A percentile compares a stretch with the other conserved stretches of the same genome.
phyloP scores from a whole-genome alignment of 2,888 invertebrate species.

The Chrysodeixis includens region DNA sequence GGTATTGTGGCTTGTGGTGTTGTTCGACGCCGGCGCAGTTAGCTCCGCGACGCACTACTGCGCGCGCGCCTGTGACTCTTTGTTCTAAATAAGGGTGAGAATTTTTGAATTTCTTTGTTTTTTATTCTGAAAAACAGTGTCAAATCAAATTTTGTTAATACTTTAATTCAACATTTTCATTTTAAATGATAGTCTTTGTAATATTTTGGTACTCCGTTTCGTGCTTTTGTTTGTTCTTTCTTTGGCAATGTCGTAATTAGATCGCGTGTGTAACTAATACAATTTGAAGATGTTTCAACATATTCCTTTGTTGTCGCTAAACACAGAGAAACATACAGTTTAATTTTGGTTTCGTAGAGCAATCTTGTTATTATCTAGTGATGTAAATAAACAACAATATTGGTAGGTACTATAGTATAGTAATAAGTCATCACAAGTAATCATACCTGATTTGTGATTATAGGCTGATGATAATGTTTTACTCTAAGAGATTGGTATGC shows the following conservation, averaged over 20 bases:
- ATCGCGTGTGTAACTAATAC: slow-evolving; percentile 9
- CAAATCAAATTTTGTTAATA: background rate
- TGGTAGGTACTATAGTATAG: no score
- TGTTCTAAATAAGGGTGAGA: slow-evolving; percentile 49
- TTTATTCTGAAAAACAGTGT: background rate
- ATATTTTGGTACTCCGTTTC: background rate
- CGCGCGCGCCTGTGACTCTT: slow-evolving; percentile 48
- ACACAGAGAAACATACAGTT: no score
- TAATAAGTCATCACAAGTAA: background rate
- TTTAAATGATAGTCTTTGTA: background rate
- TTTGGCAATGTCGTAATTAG: slow-evolving; percentile 13
- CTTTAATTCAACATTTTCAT: slow-evolving; percentile 7
- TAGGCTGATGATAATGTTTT: background rate
- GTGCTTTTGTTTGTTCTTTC: slow-evolving; percentile 10
- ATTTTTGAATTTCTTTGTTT: slow-evolving; percentile 23
- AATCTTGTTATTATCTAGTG: slow-evolving; percentile 4
- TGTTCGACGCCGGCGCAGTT: slow-evolving; percentile 45
- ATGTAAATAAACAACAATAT: slow-evolving; percentile 4
- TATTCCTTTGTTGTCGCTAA: background rate
- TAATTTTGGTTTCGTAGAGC: background rate
- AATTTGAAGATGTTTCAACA: background rate
- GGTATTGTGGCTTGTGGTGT: slow-evolving; percentile 11
- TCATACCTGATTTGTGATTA: background rate
- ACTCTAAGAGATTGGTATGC: no score
- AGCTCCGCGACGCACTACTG: slow-evolving; percentile 41